A percentile compares a stretch with the other conserved stretches of the same genome.
These are phyloP conservation scores for Microtus californicus DNA, from an alignment of 2,797 vertebrate genomes.

Conservation along the genomic window DNA sequence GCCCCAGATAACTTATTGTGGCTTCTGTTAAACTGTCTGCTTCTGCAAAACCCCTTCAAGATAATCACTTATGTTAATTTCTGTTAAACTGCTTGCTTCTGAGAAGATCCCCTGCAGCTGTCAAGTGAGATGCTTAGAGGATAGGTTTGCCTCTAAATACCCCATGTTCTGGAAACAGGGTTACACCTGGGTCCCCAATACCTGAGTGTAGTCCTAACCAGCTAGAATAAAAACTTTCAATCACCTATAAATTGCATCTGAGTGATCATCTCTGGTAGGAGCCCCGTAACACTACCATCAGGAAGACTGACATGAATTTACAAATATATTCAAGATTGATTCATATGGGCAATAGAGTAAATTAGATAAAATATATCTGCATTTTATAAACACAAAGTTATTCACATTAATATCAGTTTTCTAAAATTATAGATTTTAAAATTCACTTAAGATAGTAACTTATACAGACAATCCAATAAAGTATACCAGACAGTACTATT, in stretches of 20 bases:
- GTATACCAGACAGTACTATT: neutral
- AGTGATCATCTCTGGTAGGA: neutral
- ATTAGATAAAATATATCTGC: neutral
- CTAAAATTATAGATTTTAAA: neutral
- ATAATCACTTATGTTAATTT: no score
- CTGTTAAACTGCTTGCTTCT: neutral
- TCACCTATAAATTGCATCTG: neutral
- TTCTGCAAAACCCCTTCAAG: no score
- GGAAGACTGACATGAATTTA: neutral
- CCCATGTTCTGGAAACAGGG: neutral
- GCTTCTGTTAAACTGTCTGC: neutral
- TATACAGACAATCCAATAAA: neutral
- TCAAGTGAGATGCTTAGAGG: neutral
- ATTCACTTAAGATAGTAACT: neutral
- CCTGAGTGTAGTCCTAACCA: neutral
- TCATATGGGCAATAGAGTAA: neutral
- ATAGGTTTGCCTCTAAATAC: neutral
- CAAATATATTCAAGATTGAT: constrained; percentile 13
- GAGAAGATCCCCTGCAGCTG: no score
- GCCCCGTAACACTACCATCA: neutral
- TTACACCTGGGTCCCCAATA: neutral
- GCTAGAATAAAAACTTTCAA: neutral
- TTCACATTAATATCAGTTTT: neutral
- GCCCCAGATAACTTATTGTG: neutral
- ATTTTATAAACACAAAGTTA: neutral